Base-by-base conservation (phyloP, 2,888 invertebrate genomes). In the Colostygia pectinataria region DNA sequence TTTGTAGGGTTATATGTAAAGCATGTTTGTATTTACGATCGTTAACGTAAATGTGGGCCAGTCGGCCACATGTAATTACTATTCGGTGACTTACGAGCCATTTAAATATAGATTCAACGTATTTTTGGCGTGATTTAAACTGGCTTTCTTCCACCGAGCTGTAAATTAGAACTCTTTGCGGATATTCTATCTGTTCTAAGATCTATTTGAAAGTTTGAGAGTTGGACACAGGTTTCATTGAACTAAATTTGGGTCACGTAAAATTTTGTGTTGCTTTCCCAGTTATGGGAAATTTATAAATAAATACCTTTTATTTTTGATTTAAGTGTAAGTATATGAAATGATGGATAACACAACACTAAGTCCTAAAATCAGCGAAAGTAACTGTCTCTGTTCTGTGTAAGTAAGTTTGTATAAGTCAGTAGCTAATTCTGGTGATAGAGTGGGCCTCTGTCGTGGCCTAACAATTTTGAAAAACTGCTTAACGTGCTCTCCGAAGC, bases 41-140 rank as follows among this genome's bases (percentile, higher is more conserved):
- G 12, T 43, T 12, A 34, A 34, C 8, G 34, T 15, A 15, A 40
- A 73, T 61, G 53, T 71, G 57, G 65, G 67, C 41, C 66, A 73
- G 44, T 65, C 52, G 65, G 56, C 34, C 46, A 59, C 59, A 57
- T 44, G 31, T 53, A 59, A 55, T 51, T 56, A 57, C 55, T 53
- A 60, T 60, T 64, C 56, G 58, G 55, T 41, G 59, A 55, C 54
- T 63, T 53, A 54, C 38, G 38, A 48, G 53, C 47, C 49, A 53
- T 57, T 31, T 59, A 61, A 49, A 45, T 50, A 43, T 62, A 59
- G 50, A 54, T 12, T 33, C 44, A 38, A 32, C 39, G 49, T 66
- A 65, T 66, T 71, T 70, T 68, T 61, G 59, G 58, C 59, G 36
- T 55, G 33, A 60, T 47, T 56, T 52, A 57, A 45, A 40, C 61